Evolutionary conservation across 2,113 vertebrate genomes (phyloP).

Genomic region (Thamnaconus septentrionalis): DNA sequence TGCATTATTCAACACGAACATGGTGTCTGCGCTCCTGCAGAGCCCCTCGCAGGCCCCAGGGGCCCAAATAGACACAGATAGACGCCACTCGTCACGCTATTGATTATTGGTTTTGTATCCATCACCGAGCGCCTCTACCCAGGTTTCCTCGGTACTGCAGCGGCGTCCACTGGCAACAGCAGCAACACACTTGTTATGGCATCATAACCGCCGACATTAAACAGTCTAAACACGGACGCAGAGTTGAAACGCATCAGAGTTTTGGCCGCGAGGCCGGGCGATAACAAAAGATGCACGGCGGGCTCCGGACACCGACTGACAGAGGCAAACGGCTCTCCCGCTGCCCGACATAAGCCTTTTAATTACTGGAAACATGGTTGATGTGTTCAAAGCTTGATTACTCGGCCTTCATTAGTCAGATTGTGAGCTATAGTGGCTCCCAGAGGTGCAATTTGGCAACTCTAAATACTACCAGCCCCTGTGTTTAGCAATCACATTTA

Average conservation of each 20-base stretch:
- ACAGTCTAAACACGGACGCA: too few species aligned
- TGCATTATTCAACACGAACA: too few species aligned
- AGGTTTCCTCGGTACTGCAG: too few species aligned
- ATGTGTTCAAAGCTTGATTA: constrained; percentile 70
- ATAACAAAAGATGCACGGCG: constrained; percentile 7
- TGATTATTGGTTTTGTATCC: constrained; percentile 58
- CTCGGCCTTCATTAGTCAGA: constrained; percentile 70
- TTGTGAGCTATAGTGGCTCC: constrained; percentile 67
- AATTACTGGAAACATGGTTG: constrained; percentile 67
- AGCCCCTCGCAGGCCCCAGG: constrained; percentile 14
- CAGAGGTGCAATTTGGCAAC: constrained; percentile 59
- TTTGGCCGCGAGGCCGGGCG: too few species aligned
- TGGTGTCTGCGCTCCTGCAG: background rate
- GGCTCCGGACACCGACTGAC: constrained; percentile 36
- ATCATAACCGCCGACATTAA: constrained; percentile 5
- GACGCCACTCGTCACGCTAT: constrained; percentile 37
- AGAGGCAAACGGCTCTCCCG: constrained; percentile 41
- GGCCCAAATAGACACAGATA: constrained; percentile 44
- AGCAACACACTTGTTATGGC: constrained; percentile 9
- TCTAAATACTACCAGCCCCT: constrained; percentile 41
- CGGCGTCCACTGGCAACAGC: too few species aligned
- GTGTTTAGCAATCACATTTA: constrained; percentile 60
- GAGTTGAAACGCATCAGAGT: too few species aligned
- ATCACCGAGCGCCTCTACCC: constrained; percentile 16
- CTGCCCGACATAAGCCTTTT: constrained; percentile 65